Evolutionary conservation across 2,888 invertebrate genomes (phyloP), one percentile per base, ranked within the genome.

Genomic region (Pollenia amentaria): DNA sequence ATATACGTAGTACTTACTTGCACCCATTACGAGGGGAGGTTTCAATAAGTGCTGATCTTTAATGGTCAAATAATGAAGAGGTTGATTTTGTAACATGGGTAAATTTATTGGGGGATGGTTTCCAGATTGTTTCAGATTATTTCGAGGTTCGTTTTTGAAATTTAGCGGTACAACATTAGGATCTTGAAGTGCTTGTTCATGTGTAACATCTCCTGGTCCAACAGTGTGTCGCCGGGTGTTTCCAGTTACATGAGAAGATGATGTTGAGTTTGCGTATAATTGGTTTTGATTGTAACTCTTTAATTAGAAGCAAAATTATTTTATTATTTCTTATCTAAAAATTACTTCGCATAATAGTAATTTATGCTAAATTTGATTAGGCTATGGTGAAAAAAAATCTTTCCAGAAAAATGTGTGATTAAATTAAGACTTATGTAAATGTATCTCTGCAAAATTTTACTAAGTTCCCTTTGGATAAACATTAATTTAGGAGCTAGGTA

Each of bases 31-130:
- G 82, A 96, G 96, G 0, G 98, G 98, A n/a, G 98, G 98, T 92
- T 98, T 98, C 80, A 99, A 94, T 88, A 99, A 94, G 93, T 99
- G 98, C 90, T 98, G 98, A 94, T 99, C 98, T 92, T 98, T 98
- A 85, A 97, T 96, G 91, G 97, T 96, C 93, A 97, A 97, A 94
- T 97, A 97, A 80, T 97, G 95, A 44, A 97, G 96, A 64, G 97
- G 97, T 91, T 97, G 96, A 92, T 97, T 96, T 91, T 97, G 97
- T 73, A 97, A 95, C 84, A 97, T 95, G 2, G 98, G 97, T 91
- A 98, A 94, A 93, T 97, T 97, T 84, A 97, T 95, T 10, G 97
- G 97, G 91, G 98, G 94, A 94, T 98, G 97, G 48, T 97, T 91
- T 46, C 91, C 90, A n/a, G 38, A 44, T 4, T 88, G 84, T 51